Base-by-base conservation (phyloP, 1,140 invertebrate species). In the Venustaconcha ellipsiformis region DNA sequence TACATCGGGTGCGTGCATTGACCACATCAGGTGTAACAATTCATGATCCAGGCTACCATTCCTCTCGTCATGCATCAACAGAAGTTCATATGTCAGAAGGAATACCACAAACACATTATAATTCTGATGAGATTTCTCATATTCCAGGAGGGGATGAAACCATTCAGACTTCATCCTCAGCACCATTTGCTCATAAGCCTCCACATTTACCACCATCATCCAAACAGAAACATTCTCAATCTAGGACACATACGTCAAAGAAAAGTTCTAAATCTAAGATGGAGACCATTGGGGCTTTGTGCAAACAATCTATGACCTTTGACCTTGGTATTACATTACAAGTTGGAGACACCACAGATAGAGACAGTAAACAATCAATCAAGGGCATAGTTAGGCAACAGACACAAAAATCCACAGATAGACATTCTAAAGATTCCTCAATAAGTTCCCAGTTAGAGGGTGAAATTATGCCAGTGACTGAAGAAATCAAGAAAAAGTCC, bases 251-350 rank as follows among this genome's bases (percentile, higher is more conserved):
- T 56, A 79, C 79, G 64, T 68, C 78, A 78, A 80, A 79, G 23
- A 74, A 74, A 58, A 68, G 79, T 65, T 82, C 80, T 17, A 86
- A 84, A 78, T 74, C 74, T 56, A 84, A 82, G 76, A 84, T 81
- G 83, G 86, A 81, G 78, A 88, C 87, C 64, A 86, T 88, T 67
- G 84, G 83, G 55, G 81, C 83, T 57, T 81, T 88, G 58, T 88
- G 87, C 80, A 83, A 86, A 76, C 87, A 88, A 60, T 84, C 83
- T 26, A 87, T 88, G 78, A 83, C 86, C 37, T 87, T 87, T 80
- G 86, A 87, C 70, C 72, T 87, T n/a, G 86, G 86, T 20, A 78
- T 87, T 18, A 81, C 85, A 14, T 64, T 84, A 62, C 78, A 84
- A 63, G 73, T 71, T 30, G 73, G 62, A 64, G 57, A 72, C 60